Conservation (phyloP, 2,113 vertebrate species). For the Laticauda colubrina region DNA sequence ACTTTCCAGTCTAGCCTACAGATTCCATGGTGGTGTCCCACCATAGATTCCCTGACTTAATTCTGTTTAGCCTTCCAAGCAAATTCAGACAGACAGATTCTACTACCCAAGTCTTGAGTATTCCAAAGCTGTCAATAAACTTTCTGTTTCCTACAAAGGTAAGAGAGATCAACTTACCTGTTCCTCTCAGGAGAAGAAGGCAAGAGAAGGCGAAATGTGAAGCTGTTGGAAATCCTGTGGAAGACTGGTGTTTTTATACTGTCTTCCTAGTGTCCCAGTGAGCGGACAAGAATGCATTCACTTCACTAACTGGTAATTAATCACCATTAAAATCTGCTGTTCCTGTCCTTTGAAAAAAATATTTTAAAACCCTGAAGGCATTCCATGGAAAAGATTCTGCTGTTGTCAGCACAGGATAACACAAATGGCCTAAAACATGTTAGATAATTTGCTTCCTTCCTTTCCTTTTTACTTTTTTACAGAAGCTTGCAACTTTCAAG, state of each 20-base stretch:
- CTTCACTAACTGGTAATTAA: background rate
- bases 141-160: background rate
- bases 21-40: background rate
- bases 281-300: background rate
- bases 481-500: background rate
- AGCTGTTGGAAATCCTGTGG: background rate
- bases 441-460: background rate
- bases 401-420: background rate
- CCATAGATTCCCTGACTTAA: background rate
- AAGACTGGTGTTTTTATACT: background rate
- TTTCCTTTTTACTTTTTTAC: background rate
- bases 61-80: background rate
- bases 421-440: background rate
- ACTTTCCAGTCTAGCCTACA: background rate
- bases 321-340: background rate
- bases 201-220: background rate
- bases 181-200: background rate
- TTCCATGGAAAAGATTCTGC: background rate
- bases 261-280: background rate
- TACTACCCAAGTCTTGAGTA: background rate
- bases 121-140: background rate
- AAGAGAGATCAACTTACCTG: background rate
- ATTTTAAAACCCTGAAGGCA: background rate
- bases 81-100: background rate
- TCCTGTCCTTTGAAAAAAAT: background rate